Conservation (phyloP, 2,888 invertebrate genomes). For the Lycocerus yunnanus region DNA sequence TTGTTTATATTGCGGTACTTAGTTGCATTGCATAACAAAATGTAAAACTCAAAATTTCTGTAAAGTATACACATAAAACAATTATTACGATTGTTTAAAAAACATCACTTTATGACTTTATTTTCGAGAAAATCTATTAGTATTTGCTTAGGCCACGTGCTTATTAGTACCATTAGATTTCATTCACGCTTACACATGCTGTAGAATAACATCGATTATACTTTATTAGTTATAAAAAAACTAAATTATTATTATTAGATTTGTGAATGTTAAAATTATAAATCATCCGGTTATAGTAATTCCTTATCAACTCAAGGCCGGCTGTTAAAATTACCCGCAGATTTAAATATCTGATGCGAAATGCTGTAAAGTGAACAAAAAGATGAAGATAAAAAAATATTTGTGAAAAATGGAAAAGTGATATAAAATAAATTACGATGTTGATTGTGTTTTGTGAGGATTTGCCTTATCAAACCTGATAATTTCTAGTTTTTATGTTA, state of each 20-base stretch:
- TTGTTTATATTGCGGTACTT: background rate
- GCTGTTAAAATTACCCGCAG: background rate
- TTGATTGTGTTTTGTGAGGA: slow-evolving; percentile 5
- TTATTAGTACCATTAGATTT: slow-evolving; percentile 4
- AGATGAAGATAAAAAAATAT: background rate
- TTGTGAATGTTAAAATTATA: background rate
- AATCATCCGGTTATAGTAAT: background rate
- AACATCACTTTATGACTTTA: background rate
- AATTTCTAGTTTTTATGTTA: slow-evolving; percentile 10
- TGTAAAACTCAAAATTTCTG: background rate
- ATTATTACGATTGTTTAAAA: background rate
- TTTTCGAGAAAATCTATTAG: background rate
- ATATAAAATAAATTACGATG: slow-evolving; percentile 6
- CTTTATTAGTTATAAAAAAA: background rate
- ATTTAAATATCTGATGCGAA: background rate
- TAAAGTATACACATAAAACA: background rate
- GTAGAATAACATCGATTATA: background rate
- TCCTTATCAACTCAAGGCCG: slow-evolving; percentile 3
- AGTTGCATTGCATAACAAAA: background rate
- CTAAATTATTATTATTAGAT: background rate
- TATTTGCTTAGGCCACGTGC: slow-evolving; percentile 12
- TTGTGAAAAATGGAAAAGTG: background rate
- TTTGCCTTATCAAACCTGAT: slow-evolving; percentile 13
- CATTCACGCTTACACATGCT: background rate
- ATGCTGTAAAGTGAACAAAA: background rate